Evolutionary conservation across 2,113 vertebrate genomes (phyloP).

Genomic region (Chlamydotis undulata): DNA sequence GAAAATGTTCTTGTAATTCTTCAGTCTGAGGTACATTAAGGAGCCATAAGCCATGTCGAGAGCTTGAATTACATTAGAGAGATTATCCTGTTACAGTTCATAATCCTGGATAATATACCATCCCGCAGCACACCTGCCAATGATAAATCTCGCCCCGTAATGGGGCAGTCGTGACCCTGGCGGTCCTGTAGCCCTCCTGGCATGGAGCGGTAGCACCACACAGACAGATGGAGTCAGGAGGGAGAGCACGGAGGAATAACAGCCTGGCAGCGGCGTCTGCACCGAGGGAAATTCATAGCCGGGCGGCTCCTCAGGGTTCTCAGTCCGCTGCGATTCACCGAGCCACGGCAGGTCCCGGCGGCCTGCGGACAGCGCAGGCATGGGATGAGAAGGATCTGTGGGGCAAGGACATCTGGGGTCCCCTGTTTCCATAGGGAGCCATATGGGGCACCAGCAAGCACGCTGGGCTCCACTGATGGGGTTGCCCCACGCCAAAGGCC

Average conservation of each 20-base stretch:
- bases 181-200: constrained; percentile 59
- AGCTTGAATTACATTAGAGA: constrained; percentile 89
- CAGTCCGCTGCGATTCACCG: fast-evolving
- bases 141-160: constrained; percentile 83
- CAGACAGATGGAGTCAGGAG: constrained; percentile 38
- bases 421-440: background rate
- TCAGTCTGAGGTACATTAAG: constrained; percentile 88
- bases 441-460: background rate
- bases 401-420: background rate
- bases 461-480: background rate
- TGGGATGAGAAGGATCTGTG: background rate
- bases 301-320: background rate
- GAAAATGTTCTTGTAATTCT: constrained; percentile 85
- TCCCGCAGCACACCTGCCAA: constrained; percentile 80
- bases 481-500: fast-evolving
- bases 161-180: constrained; percentile 77
- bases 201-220: constrained; percentile 43
- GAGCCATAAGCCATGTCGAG: constrained; percentile 88
- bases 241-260: constrained; percentile 2
- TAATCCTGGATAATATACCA: constrained; percentile 87
- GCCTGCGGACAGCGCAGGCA: fast-evolving
- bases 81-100: constrained; percentile 89
- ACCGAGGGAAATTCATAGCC: background rate
- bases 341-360: fast-evolving
- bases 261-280: constrained; percentile 29